Percentiles rank a stretch among this genome's conserved stretches.
phyloP scores from a whole-genome alignment of 2,797 vertebrate genomes.

The Chiloscyllium punctatum region DNA sequence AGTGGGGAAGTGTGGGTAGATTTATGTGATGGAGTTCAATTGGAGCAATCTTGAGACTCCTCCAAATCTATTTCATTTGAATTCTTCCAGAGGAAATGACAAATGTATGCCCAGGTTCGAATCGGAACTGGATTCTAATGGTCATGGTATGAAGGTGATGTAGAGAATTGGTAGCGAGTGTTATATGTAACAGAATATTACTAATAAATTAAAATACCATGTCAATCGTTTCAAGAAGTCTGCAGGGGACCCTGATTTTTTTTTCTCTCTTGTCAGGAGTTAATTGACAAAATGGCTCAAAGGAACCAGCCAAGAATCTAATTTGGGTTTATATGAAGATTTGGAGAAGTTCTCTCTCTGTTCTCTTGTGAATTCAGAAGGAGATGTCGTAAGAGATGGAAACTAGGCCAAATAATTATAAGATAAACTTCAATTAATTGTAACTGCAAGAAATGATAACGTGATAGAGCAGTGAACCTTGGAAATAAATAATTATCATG shows the following conservation, averaged over 20 bases:
- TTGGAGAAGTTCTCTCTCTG: neutral
- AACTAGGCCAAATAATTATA: slow-evolving; percentile 16
- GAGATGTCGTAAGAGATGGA: neutral
- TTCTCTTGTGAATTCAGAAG: neutral
- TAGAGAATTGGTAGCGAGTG: neutral
- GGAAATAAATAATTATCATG: neutral
- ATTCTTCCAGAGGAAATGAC: neutral
- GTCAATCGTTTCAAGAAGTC: neutral
- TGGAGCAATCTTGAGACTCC: neutral
- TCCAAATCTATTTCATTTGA: neutral
- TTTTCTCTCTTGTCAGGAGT: neutral
- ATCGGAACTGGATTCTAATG: neutral
- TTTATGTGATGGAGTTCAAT: neutral
- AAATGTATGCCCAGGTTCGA: neutral
- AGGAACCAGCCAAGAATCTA: neutral
- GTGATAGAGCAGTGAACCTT: neutral
- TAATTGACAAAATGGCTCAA: neutral
- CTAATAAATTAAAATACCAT: neutral
- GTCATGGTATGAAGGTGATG: neutral
- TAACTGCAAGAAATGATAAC: neutral
- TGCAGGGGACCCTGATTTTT: neutral
- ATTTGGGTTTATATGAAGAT: slow-evolving; percentile 5
- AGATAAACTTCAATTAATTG: neutral
- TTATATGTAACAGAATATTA: neutral
- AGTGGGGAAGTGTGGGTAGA: too few species aligned